phyloP scores from a whole-genome alignment of 2,888 invertebrate genomes.

The Melanotus villosus region DNA sequence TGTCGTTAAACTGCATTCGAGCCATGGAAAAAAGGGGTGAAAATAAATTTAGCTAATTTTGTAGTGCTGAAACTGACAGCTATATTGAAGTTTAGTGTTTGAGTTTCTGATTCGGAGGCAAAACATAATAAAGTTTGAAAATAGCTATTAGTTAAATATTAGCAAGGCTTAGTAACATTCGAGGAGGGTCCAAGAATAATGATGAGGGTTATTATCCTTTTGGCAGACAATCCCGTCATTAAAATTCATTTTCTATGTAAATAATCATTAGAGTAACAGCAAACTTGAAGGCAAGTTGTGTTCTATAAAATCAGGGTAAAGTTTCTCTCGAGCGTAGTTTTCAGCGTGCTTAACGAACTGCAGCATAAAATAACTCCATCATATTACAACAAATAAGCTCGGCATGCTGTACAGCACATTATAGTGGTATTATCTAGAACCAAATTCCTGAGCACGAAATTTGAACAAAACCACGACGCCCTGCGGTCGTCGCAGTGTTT shows the following conservation, averaged over 20 bases:
- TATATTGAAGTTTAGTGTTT: no score
- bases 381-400: constrained; percentile 42
- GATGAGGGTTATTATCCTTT: constrained; percentile 35
- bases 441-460: constrained; percentile 47
- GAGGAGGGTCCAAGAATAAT: constrained; percentile 23
- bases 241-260: constrained; percentile 36
- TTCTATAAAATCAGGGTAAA: constrained; percentile 27
- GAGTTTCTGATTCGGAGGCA: no score
- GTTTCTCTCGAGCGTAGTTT: constrained; percentile 36
- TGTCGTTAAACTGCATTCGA: no score
- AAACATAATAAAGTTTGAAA: neutral
- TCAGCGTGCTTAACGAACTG: constrained; percentile 33
- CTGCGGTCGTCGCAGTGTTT: constrained; percentile 40
- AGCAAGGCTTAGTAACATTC: neutral
- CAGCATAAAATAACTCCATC: constrained; percentile 36
- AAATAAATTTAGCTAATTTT: no score
- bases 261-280: constrained; percentile 32
- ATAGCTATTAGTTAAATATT: constrained; percentile 10
- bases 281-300: constrained; percentile 16
- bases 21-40: no score
- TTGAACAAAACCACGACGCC: constrained; percentile 44
- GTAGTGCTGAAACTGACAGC: no score
- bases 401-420: constrained; percentile 40
- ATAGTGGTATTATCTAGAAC: constrained; percentile 42
- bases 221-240: constrained; percentile 30